A percentile compares a stretch with the other conserved stretches of the same genome.
phyloP scores from a whole-genome alignment of 2,888 invertebrate genomes.

The Lithophane leautieri region DNA sequence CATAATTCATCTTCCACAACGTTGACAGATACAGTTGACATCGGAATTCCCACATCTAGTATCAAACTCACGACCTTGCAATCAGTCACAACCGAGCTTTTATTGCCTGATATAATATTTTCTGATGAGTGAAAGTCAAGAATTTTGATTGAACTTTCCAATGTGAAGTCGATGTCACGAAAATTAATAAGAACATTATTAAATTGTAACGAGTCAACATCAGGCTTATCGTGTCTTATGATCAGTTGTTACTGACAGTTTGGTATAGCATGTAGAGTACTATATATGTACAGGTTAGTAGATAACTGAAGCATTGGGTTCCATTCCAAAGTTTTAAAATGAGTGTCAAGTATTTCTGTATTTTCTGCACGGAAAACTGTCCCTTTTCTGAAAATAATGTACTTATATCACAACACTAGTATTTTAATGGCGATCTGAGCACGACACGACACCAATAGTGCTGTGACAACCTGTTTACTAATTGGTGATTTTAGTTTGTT shows the following conservation, averaged over 20 bases:
- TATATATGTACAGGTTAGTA: conserved; percentile 4
- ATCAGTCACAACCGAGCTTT: conserved; percentile 24
- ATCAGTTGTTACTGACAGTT: conserved; percentile 42
- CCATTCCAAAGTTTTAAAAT: not conserved
- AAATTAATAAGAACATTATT: conserved; percentile 61
- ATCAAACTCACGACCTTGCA: conserved; percentile 31
- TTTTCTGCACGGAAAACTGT: not conserved
- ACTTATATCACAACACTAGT: no score
- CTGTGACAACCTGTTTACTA: not conserved
- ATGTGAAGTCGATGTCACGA: conserved; percentile 53
- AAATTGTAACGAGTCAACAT: conserved; percentile 59
- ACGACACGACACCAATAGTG: not conserved
- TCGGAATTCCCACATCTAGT: conserved; percentile 16
- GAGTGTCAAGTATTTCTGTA: not conserved
- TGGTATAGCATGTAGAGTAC: conserved; percentile 6
- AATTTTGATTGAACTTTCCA: conserved; percentile 65
- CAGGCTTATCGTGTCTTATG: conserved; percentile 41
- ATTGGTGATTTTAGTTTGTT: not conserved
- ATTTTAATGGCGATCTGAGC: not conserved
- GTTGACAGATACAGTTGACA: conserved; percentile 24
- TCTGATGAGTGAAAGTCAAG: conserved; percentile 61
- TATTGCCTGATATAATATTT: conserved; percentile 43
- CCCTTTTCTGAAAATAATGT: not conserved
- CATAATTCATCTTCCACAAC: conserved; percentile 2
- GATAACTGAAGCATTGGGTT: not conserved